These are phyloP conservation scores for Salmo trutta DNA, from an alignment of 2,797 vertebrate genomes.

Conservation along the genomic window DNA sequence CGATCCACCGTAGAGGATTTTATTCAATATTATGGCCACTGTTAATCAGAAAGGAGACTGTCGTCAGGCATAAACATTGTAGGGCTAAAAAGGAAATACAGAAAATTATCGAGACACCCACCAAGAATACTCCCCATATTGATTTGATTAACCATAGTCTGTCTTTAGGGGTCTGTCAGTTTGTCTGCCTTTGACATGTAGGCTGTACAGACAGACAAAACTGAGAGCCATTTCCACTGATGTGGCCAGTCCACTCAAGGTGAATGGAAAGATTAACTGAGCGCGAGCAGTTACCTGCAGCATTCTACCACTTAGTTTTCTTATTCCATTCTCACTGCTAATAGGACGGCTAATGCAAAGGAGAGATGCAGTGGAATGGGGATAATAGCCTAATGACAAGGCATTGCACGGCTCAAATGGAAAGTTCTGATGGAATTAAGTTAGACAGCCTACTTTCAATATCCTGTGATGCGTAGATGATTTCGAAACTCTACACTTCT, in stretches of 20 bases:
- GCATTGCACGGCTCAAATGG: constrained; percentile 29
- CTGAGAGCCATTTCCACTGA: constrained; percentile 43
- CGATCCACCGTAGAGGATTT: constrained; percentile 41
- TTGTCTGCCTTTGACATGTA: neutral
- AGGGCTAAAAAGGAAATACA: constrained; percentile 12
- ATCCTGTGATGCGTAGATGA: neutral
- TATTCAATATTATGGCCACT: constrained; percentile 55
- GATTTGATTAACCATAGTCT: neutral
- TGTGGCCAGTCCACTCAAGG: constrained; percentile 36
- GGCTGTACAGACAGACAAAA: neutral
- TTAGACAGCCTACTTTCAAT: neutral
- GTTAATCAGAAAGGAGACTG: constrained; percentile 34
- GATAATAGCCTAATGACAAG: constrained; percentile 52
- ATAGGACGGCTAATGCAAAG: constrained; percentile 66
- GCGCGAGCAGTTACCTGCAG: constrained; percentile 50
- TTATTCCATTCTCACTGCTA: constrained; percentile 49
- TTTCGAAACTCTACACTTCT: too few relatives aligned
- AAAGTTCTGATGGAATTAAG: neutral
- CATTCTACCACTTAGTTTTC: constrained; percentile 54
- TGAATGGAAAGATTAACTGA: constrained; percentile 69
- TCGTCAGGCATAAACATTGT: constrained; percentile 19
- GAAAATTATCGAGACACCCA: constrained; percentile 3
- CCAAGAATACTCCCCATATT: neutral
- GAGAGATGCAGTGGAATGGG: constrained; percentile 45
- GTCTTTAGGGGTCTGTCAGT: neutral